These are phyloP conservation scores for Cataglyphis albicans DNA, from an alignment of 2,888 invertebrate genomes.

Conservation along the genomic window DNA sequence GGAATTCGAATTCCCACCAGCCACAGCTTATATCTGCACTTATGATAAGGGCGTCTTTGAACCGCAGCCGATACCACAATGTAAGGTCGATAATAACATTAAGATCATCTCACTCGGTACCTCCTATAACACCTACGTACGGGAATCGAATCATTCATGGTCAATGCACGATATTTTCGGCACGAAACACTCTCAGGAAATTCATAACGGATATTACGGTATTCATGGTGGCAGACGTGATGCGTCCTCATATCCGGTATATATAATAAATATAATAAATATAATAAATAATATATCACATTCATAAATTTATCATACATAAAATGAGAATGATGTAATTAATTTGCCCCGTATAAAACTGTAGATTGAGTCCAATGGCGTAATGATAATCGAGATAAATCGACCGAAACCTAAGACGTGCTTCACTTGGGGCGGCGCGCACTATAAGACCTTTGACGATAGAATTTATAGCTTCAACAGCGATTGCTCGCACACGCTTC, in stretches of 20 bases:
- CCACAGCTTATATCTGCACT: slow-evolving; percentile 89
- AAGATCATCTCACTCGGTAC: slow-evolving; percentile 69
- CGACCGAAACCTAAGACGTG: slow-evolving; percentile 90
- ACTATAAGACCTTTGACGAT: slow-evolving; percentile 95
- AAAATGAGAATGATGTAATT: background rate
- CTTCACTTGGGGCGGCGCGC: slow-evolving; percentile 92
- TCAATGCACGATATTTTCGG: slow-evolving; percentile 62
- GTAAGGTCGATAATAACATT: slow-evolving; percentile 88
- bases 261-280: slow-evolving; percentile 10
- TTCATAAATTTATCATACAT: background rate
- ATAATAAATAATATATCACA: background rate
- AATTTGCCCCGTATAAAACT: background rate
- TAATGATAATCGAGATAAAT: slow-evolving; percentile 69
- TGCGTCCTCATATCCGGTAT: slow-evolving; percentile 18
- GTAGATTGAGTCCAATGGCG: slow-evolving; percentile 37
- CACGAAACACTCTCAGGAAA: background rate
- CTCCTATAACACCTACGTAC: slow-evolving; percentile 68
- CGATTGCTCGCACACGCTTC: slow-evolving; percentile 91
- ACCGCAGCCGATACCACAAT: slow-evolving; percentile 91
- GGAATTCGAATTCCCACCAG: slow-evolving; percentile 88
- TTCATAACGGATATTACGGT: slow-evolving; percentile 2
- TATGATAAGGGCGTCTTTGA: slow-evolving; percentile 89
- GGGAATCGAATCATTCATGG: slow-evolving; percentile 75
- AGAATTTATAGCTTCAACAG: slow-evolving; percentile 91
- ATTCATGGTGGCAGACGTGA: background rate